Evolutionary conservation across 2,113 vertebrate genomes (phyloP), one percentile per base, ranked within the genome.

Genomic region (Phyllopteryx taeniolatus): DNA sequence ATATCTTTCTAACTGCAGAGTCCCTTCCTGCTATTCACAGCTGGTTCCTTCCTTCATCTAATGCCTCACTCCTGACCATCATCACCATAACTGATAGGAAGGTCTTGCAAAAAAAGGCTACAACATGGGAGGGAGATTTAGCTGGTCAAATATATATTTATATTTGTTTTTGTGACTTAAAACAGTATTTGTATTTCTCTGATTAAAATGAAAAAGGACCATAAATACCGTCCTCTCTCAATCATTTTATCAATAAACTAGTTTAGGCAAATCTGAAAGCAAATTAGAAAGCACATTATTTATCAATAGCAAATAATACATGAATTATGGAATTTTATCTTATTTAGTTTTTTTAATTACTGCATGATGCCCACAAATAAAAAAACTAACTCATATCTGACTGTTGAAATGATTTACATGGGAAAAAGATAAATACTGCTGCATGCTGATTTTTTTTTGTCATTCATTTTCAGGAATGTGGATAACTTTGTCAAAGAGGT

Each of bases 21-120:
- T 70, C 81, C 59, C 83, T 93, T 93, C 92, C 92, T 93, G 92
- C 85, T 84, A 93, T 93, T 93, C 92, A 92, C 69, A 74, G 66
- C 71, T 56, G 82, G 82, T 94, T 93, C 91, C 93, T 92, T 92
- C 91, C 91, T 51, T 9, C 33, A 43, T 33, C 27, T 0, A 46
- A 49, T 11, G 11, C 31, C n/a, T 15, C 44, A 1, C 33, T 12
- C 13, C 43, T 33, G n/a, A 42, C n/a, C 56, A 19, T 62, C 60
- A 62, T 62, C 60, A 62, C 47, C 35, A 43, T 8, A 35, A 78
- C 27, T 60, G 61, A 74, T 62, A 47, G 69, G 8, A 39, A 9
- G 33, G 15, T 5, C 8, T 62, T 39, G 33, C 17, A 8, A 33
- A 33, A 42, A 20, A 39, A 13, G 8, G 31, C 6, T 27, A 60